These are phyloP conservation scores for Columba livia DNA, from an alignment of 2,113 vertebrate genomes.

Conservation along the genomic window DNA sequence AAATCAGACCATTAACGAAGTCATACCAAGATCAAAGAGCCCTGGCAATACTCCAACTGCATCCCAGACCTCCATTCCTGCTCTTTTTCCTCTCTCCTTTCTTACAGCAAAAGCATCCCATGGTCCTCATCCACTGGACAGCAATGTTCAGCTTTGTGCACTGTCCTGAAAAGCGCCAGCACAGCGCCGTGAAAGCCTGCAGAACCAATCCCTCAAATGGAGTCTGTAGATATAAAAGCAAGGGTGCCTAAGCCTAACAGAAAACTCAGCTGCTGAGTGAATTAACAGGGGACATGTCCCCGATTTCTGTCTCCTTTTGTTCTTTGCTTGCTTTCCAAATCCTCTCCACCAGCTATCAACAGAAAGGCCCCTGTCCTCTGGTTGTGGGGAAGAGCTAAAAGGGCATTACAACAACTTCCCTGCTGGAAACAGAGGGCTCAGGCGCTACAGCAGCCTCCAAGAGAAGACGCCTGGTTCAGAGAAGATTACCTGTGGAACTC, in stretches of 20 bases:
- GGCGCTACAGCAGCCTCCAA: neutral
- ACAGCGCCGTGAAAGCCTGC: neutral
- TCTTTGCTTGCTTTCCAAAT: neutral
- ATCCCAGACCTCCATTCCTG: neutral
- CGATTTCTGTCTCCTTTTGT: neutral
- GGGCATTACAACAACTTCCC: neutral
- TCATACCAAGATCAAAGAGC: neutral
- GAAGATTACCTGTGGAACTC: neutral
- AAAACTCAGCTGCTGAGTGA: neutral
- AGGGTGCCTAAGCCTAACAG: neutral
- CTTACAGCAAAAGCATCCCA: neutral
- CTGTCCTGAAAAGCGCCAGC: neutral
- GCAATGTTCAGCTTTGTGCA: neutral
- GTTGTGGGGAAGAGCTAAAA: neutral
- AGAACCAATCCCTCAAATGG: neutral
- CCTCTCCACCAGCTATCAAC: neutral
- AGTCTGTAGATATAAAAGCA: neutral
- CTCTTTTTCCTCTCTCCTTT: neutral
- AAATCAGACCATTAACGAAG: neutral
- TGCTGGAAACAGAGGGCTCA: neutral
- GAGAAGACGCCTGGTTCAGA: neutral
- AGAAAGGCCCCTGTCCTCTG: neutral
- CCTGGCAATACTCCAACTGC: neutral
- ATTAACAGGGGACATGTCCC: neutral
- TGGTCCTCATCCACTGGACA: neutral